These are phyloP conservation scores for Leptarthrus brevirostris DNA, from an alignment of 2,888 invertebrate genomes.

Conservation along the genomic window DNA sequence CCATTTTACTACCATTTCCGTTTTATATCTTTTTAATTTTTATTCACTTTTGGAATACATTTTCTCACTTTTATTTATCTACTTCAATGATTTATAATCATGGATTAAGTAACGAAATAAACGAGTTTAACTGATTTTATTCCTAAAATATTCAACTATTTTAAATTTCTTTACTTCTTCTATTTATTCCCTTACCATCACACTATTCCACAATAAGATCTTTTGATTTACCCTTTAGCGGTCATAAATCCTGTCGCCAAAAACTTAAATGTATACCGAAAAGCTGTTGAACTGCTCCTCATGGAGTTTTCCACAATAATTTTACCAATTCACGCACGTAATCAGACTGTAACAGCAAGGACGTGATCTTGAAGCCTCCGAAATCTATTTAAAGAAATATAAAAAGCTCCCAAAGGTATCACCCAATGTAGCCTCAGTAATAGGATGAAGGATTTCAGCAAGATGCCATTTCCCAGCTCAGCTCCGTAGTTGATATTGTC, in stretches of 20 bases:
- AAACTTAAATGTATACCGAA: neutral
- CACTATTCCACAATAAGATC: too few species aligned
- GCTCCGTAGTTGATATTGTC: neutral
- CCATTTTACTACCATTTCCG: too few species aligned
- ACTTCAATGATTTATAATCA: too few species aligned
- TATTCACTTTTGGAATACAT: too few species aligned
- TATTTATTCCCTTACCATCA: too few species aligned
- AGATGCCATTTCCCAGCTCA: conserved; percentile 25
- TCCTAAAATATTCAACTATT: too few species aligned
- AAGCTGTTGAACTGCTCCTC: conserved; percentile 7
- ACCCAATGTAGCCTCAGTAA: conserved; percentile 8
- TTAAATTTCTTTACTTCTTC: too few species aligned
- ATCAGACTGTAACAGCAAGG: conserved; percentile 33
- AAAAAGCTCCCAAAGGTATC: conserved; percentile 29
- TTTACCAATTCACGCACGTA: conserved; percentile 40
- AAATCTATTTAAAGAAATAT: conserved; percentile 41
- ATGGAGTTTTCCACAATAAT: conserved; percentile 17
- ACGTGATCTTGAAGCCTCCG: conserved; percentile 30
- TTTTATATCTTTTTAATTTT: too few species aligned
- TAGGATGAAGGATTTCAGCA: conserved; percentile 22
- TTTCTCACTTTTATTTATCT: too few species aligned
- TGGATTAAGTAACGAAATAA: too few species aligned
- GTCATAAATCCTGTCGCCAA: conserved; percentile 13
- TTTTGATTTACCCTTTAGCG: neutral
- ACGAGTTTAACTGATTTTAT: too few species aligned